These are phyloP conservation scores for Acronicta psi DNA, from an alignment of 2,888 invertebrate species.

Conservation along the genomic window DNA sequence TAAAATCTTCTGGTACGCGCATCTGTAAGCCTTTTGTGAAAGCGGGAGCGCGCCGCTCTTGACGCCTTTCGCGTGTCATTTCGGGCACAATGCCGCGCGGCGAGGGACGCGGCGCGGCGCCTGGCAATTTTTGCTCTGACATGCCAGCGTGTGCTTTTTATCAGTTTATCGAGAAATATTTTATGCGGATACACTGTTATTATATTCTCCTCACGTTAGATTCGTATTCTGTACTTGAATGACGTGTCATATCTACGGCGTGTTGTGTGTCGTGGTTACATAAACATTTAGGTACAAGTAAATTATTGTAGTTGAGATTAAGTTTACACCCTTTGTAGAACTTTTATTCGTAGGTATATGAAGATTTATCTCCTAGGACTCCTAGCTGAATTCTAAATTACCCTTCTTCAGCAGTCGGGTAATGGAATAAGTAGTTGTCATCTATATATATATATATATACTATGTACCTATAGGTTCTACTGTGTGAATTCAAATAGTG, in stretches of 20 bases:
- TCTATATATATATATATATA: too few species aligned
- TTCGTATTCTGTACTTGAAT: constrained; percentile 62
- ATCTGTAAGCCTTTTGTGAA: constrained; percentile 88
- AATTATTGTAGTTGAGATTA: constrained; percentile 46
- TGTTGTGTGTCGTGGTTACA: constrained; percentile 37
- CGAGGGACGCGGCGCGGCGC: constrained; percentile 70
- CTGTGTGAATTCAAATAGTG: too few species aligned
- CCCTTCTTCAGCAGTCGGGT: too few species aligned
- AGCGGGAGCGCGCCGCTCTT: constrained; percentile 82
- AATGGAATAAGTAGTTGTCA: too few species aligned
- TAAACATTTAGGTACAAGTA: constrained; percentile 43
- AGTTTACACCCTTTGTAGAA: constrained; percentile 22
- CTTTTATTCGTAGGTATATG: too few species aligned
- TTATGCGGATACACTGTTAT: constrained; percentile 67
- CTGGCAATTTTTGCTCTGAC: constrained; percentile 81
- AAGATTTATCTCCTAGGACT: too few species aligned
- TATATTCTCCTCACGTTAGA: constrained; percentile 68
- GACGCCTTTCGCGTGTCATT: constrained; percentile 88
- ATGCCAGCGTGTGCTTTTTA: constrained; percentile 76
- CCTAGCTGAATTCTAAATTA: too few species aligned
- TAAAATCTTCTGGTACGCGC: constrained; percentile 89
- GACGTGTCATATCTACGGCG: constrained; percentile 56
- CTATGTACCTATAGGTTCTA: too few species aligned
- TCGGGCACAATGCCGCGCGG: constrained; percentile 83
- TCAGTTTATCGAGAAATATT: constrained; percentile 78